These are phyloP conservation scores for Siderastrea radians DNA, from an alignment of 92 coral and sea anemone genomes.

Conservation along the genomic window DNA sequence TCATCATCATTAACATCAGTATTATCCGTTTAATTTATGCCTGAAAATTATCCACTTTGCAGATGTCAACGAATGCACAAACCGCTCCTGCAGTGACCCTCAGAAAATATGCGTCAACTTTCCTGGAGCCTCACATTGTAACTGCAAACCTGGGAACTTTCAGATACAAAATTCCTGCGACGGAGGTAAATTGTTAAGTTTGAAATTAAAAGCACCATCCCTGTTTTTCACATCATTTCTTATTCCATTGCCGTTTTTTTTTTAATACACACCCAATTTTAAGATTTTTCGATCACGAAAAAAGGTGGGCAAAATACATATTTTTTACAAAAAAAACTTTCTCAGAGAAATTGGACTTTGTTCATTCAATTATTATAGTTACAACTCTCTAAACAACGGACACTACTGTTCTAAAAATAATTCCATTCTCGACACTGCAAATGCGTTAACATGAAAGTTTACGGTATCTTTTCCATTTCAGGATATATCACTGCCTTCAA, in stretches of 20 bases:
- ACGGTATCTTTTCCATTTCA: background rate
- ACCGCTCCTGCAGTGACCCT: background rate
- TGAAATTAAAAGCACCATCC: background rate
- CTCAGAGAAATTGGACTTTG: too few relatives aligned
- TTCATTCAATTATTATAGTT: too few relatives aligned
- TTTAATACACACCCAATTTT: background rate
- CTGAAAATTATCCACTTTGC: background rate
- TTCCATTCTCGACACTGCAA: too few relatives aligned
- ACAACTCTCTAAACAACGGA: too few relatives aligned
- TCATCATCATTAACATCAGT: too few relatives aligned
- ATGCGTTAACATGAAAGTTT: too few relatives aligned
- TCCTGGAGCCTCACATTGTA: conserved; percentile 6
- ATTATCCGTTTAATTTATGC: background rate
- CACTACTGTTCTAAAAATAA: too few relatives aligned
- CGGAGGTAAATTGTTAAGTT: background rate
- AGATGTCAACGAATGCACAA: conserved; percentile 17
- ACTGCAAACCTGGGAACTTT: conserved; percentile 36
- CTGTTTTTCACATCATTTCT: too few relatives aligned
- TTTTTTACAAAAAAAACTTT: too few relatives aligned
- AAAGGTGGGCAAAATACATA: too few relatives aligned
- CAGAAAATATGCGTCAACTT: conserved; percentile 14
- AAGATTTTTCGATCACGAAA: too few relatives aligned
- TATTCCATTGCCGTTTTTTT: background rate
- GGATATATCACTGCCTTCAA: conserved; percentile 7
- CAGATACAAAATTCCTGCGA: background rate